phyloP scores from a whole-genome alignment of 2,113 vertebrate species.

The Forbesichthys papilliferus region DNA sequence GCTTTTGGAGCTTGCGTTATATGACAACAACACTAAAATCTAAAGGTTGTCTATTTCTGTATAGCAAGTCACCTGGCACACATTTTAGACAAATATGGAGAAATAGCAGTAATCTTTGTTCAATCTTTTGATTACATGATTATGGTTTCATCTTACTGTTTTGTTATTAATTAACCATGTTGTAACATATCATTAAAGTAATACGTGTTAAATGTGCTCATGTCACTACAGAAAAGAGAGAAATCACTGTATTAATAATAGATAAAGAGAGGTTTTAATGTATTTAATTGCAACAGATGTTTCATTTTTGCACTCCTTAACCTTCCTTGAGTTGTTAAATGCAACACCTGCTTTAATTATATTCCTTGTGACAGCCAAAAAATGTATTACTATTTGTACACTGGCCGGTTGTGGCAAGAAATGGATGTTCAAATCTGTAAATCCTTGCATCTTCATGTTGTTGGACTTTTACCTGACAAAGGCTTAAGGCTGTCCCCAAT shows the following conservation, averaged over 20 bases:
- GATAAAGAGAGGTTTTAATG: neutral
- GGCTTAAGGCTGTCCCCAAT: neutral
- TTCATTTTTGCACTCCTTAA: conserved; percentile 16
- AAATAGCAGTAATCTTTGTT: too few relatives aligned
- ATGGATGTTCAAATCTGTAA: conserved; percentile 33
- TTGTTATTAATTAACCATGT: too few relatives aligned
- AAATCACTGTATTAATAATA: neutral
- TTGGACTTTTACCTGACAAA: conserved; percentile 29
- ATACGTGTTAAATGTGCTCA: too few relatives aligned
- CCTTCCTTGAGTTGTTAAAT: conserved; percentile 21
- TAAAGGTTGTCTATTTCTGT: too few relatives aligned
- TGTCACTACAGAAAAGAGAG: too few relatives aligned
- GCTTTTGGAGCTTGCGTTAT: too few relatives aligned
- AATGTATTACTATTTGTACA: conserved; percentile 37
- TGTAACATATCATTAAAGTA: too few relatives aligned
- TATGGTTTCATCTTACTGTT: too few relatives aligned
- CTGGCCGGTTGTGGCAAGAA: conserved; percentile 18
- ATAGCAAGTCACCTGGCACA: too few relatives aligned
- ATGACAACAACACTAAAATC: too few relatives aligned
- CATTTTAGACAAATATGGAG: too few relatives aligned
- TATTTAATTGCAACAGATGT: conserved; percentile 41
- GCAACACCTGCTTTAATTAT: conserved; percentile 52
- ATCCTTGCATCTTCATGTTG: conserved; percentile 38
- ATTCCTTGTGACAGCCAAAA: conserved; percentile 32
- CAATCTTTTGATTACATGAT: too few relatives aligned